Evolutionary conservation across 2,797 vertebrate species (phyloP).

Genomic region (Rhadinocentrus ornatus): DNA sequence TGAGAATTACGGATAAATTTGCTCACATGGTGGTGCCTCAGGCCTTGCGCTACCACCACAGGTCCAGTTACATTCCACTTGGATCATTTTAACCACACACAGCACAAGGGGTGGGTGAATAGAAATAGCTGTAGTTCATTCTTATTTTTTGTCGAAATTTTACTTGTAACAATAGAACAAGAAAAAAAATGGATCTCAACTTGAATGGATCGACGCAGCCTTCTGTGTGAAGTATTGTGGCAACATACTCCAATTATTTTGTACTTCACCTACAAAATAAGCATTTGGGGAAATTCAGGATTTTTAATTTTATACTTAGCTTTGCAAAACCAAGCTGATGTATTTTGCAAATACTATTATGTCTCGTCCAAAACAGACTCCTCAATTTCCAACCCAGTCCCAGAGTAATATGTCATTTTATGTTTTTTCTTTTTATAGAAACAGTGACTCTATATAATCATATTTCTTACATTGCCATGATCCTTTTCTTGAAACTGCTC

Average conservation of each 20-base stretch:
- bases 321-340: background rate
- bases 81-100: background rate
- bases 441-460: background rate
- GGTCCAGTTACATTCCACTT: conserved; percentile 9
- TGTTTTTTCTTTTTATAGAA: background rate
- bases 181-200: background rate
- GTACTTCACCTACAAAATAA: too few species aligned
- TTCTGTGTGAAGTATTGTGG: too few species aligned
- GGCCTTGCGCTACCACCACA: background rate
- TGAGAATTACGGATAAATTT: conserved; percentile 17
- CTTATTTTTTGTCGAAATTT: background rate
- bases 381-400: background rate
- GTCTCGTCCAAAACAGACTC: too few species aligned
- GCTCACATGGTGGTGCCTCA: background rate
- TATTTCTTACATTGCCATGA: background rate
- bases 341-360: too few species aligned
- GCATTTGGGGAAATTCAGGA: too few species aligned
- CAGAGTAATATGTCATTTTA: background rate
- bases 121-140: background rate
- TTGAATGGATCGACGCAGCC: background rate
- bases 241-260: too few species aligned
- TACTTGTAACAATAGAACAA: background rate
- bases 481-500: background rate
- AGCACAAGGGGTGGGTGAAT: background rate
- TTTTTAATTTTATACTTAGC: background rate